These are phyloP conservation scores for Listrodromus nycthemerus DNA, from an alignment of 2,888 invertebrate genomes.

Conservation along the genomic window DNA sequence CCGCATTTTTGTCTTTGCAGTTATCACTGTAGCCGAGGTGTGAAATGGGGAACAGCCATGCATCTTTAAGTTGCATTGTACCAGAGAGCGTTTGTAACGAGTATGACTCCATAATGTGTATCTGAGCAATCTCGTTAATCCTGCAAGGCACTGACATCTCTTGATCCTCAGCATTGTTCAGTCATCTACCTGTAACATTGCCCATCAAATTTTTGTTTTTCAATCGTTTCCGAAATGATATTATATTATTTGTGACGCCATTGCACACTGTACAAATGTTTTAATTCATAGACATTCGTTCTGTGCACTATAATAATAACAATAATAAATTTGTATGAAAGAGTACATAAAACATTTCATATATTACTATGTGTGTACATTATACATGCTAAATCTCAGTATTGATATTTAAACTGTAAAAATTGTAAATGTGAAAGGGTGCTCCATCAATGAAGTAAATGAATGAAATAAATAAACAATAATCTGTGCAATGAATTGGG, in stretches of 20 bases:
- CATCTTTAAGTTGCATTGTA: constrained; percentile 16
- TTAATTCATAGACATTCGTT: too few species aligned
- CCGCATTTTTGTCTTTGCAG: background rate
- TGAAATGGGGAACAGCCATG: constrained; percentile 2
- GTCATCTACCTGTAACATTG: constrained; percentile 63
- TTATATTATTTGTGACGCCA: background rate
- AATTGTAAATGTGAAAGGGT: too few species aligned
- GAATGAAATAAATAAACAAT: background rate
- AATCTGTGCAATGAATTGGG: background rate
- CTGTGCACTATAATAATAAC: too few species aligned
- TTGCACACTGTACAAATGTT: too few species aligned
- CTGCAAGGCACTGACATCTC: constrained; percentile 59
- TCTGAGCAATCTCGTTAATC: constrained; percentile 49
- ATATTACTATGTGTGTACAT: background rate
- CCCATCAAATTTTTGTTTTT: background rate
- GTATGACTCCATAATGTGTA: constrained; percentile 61
- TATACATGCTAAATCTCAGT: background rate
- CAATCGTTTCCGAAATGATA: too few species aligned
- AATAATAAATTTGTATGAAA: too few species aligned
- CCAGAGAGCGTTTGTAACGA: constrained; percentile 42
- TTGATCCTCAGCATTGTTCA: constrained; percentile 65
- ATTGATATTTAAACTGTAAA: background rate
- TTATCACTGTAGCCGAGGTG: background rate
- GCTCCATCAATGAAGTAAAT: background rate
- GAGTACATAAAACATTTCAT: background rate